Evolutionary conservation across 2,888 invertebrate genomes (phyloP), one percentile per base, ranked within the genome.

Genomic region (Limnephilus lunatus): DNA sequence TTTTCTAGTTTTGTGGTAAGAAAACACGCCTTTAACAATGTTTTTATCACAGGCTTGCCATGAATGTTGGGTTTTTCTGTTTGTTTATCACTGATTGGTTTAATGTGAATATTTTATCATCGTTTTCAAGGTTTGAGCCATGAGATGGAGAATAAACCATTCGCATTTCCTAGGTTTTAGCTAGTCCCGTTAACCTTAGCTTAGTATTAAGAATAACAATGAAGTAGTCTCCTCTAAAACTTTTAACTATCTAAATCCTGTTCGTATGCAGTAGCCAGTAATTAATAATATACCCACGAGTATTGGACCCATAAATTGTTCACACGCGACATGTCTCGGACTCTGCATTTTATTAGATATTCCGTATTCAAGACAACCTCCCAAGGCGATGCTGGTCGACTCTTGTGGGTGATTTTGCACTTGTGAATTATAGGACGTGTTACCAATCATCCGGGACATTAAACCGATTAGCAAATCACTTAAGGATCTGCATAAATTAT

Each of bases 311-410:
- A 68, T 87, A 87, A 87, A 87, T 87, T 87, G 25, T 87, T 87
- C 68, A 87, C 87, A 87, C 87, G 87, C 87, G 87, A 87, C 87
- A 68, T 31, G 53, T 31, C 87, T 31, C 31, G 11, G 87, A 39
- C 87, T 85, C 14, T 32, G 68, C 35, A 9, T 85, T 85, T 85
- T 39, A 68, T 25, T 68, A 68, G 19, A 68, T 68, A 53, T 87
- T 87, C 30, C 68, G 87, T 68, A 87, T 87, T 87, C 87, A 87
- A 87, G 87, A 87, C 68, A 87, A 87, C 87, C 87, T 87, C 87
- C 87, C 87, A 87, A 53, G 68, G 48, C 48, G 87, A 68, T 87
- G 30, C 19, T 25, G 68, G 5, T n/a, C n/a, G 48, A 53, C 32
- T 53, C 7, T 14, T 48, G 30, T 15, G 32, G 87, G 14, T 31